Percentiles rank a stretch among this genome's conserved stretches.
phyloP scores from a whole-genome alignment of 2,113 vertebrate species.

The Pleuronectes platessa region DNA sequence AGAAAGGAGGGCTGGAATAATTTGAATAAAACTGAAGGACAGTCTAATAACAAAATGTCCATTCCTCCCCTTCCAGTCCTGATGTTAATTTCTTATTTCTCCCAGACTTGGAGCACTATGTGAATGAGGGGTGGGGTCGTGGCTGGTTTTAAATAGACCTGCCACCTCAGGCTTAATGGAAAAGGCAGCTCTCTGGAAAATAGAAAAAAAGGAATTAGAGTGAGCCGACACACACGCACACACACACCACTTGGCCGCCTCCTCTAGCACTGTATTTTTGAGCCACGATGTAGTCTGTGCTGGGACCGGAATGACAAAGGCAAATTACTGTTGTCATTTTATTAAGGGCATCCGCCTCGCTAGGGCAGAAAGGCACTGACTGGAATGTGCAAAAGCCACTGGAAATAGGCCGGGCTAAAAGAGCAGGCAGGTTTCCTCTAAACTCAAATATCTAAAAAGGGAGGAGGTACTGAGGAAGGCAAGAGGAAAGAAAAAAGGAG shows the following conservation, averaged over 20 bases:
- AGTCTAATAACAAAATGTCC: slow-evolving; percentile 96
- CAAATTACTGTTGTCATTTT: slow-evolving; percentile 99
- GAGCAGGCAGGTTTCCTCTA: slow-evolving; percentile 57
- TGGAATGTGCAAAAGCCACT: slow-evolving; percentile 91
- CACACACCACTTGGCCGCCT: slow-evolving; percentile 88
- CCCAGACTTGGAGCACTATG: slow-evolving; percentile 88
- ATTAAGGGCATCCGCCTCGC: slow-evolving; percentile 98
- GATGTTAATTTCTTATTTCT: slow-evolving; percentile 99
- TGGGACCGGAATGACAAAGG: slow-evolving; percentile 97
- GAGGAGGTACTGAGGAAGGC: slow-evolving; percentile 67
- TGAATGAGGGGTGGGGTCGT: slow-evolving; percentile 95
- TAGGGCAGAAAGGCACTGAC: slow-evolving; percentile 86
- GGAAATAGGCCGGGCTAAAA: slow-evolving; percentile 64
- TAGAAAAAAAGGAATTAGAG: slow-evolving; percentile 98
- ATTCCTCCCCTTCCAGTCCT: slow-evolving; percentile 79
- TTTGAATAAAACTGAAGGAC: slow-evolving; percentile 88
- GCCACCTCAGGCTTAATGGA: slow-evolving; percentile 99
- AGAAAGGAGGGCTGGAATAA: slow-evolving; percentile 67
- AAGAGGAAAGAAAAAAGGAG: slow-evolving; percentile 2
- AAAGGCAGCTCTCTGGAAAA: slow-evolving; percentile 99
- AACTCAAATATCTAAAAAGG: slow-evolving; percentile 62
- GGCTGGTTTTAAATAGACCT: slow-evolving; percentile 99
- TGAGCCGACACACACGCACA: slow-evolving; percentile 89
- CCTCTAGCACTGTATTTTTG: slow-evolving; percentile 99
- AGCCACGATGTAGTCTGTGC: slow-evolving; percentile 89